Conservation (phyloP, 1,140 invertebrate genomes). For the Matsumurasca onukii region DNA sequence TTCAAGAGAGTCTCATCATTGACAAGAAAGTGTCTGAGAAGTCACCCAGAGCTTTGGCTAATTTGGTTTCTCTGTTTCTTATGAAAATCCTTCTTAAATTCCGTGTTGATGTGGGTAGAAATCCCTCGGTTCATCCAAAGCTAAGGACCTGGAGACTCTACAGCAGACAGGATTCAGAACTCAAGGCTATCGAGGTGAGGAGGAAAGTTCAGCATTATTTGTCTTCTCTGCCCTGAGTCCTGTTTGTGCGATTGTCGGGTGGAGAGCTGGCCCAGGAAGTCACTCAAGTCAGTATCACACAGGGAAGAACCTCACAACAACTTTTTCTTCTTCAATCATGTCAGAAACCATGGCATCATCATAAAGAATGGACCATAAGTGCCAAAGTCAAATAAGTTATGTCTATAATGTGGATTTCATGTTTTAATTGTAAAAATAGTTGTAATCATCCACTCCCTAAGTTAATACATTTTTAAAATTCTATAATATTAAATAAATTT, state of each 20-base stretch:
- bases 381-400: not conserved
- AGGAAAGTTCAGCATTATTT: conserved; percentile 53
- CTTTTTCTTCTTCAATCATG: conserved; percentile 88
- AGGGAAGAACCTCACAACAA: conserved; percentile 88
- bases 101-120: conserved; percentile 64
- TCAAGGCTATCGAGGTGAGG: conserved; percentile 55
- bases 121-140: conserved; percentile 64
- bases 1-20: not conserved
- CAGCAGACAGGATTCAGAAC: conserved; percentile 58
- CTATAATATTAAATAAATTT: too few relatives aligned
- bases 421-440: too few relatives aligned
- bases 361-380: conserved; percentile 8
- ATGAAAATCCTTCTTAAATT: conserved; percentile 68
- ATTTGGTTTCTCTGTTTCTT: conserved; percentile 44
- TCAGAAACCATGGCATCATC: conserved; percentile 65
- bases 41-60: not conserved
- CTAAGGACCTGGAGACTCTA: conserved; percentile 62
- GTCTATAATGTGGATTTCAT: too few relatives aligned
- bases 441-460: too few relatives aligned
- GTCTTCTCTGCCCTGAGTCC: conserved; percentile 63
- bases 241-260: conserved; percentile 91
- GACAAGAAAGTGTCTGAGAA: not conserved
- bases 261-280: conserved; percentile 92
- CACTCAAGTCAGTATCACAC: conserved; percentile 90
- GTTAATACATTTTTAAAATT: too few relatives aligned